A percentile compares a stretch with the other conserved stretches of the same genome.
Evolutionary conservation across 2,888 invertebrate genomes (phyloP).

Genomic region (Eupithecia exiguata): DNA sequence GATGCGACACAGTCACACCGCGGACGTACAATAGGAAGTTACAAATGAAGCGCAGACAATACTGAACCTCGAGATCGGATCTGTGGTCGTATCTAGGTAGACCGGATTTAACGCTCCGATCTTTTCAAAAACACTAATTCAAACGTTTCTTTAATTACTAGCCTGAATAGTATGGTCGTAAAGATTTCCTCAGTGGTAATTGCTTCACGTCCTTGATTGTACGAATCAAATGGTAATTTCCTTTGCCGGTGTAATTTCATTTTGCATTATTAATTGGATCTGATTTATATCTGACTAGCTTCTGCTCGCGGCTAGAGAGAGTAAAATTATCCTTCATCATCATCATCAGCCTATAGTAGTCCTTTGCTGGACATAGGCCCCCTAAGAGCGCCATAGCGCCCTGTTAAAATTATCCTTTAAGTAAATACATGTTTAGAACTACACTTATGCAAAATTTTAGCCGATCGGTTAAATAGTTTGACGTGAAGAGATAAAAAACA

Average conservation of each 20-base stretch:
- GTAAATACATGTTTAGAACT: no score
- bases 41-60: slow-evolving; percentile 54
- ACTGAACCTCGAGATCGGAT: slow-evolving; percentile 25
- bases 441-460: not conserved
- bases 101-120: slow-evolving; percentile 34
- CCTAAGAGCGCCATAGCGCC: no score
- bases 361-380: no score
- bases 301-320: not conserved
- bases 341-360: no score
- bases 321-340: no score
- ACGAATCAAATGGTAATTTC: slow-evolving; percentile 1
- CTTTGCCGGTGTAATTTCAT: slow-evolving; percentile 2
- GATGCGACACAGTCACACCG: slow-evolving; percentile 39
- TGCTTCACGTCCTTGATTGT: slow-evolving; percentile 15
- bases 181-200: slow-evolving; percentile 17
- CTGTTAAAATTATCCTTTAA: no score
- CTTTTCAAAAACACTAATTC: not conserved
- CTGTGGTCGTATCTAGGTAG: slow-evolving; percentile 27
- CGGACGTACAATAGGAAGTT: slow-evolving; percentile 50
- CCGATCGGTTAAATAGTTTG: not conserved
- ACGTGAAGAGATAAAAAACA: no score
- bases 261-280: not conserved
- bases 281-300: not conserved
- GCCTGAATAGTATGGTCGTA: not conserved
- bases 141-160: not conserved